phyloP scores from a whole-genome alignment of 2,797 vertebrate genomes.

The Remorina albescens region DNA sequence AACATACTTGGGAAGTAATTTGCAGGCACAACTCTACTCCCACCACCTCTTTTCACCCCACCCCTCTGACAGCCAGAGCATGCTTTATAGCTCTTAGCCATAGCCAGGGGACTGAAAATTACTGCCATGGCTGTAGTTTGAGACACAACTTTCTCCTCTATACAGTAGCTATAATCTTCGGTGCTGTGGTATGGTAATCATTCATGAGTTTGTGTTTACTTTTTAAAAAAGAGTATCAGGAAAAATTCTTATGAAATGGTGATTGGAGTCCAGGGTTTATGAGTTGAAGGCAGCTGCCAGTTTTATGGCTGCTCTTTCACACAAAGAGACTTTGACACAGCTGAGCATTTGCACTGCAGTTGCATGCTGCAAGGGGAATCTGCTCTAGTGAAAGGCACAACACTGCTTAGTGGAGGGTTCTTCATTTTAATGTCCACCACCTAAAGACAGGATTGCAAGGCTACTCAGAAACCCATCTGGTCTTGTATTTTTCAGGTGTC shows the following conservation, averaged over 20 bases:
- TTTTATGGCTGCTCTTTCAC: conserved; percentile 87
- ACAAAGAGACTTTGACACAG: conserved; percentile 82
- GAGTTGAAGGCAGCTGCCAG: conserved; percentile 82
- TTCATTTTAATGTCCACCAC: conserved; percentile 31
- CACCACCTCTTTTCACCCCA: conserved; percentile 62
- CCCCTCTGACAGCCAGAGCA: conserved; percentile 87
- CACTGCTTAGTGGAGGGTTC: conserved; percentile 9
- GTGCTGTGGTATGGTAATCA: conserved; percentile 7
- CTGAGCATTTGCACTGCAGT: conserved; percentile 79
- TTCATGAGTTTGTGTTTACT: conserved; percentile 44
- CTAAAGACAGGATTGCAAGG: background rate
- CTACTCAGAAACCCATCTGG: conserved; percentile 6
- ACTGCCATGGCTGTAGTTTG: conserved; percentile 59
- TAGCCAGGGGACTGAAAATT: conserved; percentile 81
- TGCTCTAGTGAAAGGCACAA: conserved; percentile 34
- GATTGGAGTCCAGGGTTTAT: conserved; percentile 85
- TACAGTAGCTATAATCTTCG: conserved; percentile 62
- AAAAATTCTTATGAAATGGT: conserved; percentile 65
- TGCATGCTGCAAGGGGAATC: conserved; percentile 50
- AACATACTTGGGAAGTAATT: conserved; percentile 83
- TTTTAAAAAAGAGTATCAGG: conserved; percentile 46
- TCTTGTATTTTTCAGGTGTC: conserved; percentile 71
- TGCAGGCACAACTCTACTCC: conserved; percentile 72
- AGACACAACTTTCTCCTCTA: conserved; percentile 40
- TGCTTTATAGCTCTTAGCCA: conserved; percentile 90